Evolutionary conservation across 2,113 vertebrate genomes (phyloP), one percentile per base, ranked within the genome.

Genomic region (Vulpes ferrilata): DNA sequence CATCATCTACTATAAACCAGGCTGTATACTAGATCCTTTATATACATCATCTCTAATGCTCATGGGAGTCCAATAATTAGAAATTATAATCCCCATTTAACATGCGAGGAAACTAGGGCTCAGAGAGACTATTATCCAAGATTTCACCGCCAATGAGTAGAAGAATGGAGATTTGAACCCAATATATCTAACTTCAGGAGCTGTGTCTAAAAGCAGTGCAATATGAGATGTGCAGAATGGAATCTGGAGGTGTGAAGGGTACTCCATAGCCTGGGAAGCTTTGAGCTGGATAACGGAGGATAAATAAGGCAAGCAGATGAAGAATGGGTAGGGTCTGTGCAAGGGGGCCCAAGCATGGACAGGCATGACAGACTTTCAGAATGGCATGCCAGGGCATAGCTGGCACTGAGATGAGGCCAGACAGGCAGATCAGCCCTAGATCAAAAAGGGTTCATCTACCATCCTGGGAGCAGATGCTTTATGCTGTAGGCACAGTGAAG

Each of bases 141-240:
- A 51, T 80, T 78, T 93, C n/a, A 76, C 19, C 79, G 5, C 43
- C 22, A 59, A 32, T 81, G 38, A 74, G 20, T 64, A 67, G 30
- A 55, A 65, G 20, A 91, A 38, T 17, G 86, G 25, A n/a, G 57
- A 96, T 81, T 91, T 88, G 43, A 86, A 92, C 38, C 30, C 62
- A 95, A 35, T 78, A 30, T n/a, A 8, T 62, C 16, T 83, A 60
- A 69, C 32, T 64, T n/a, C 25, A 55, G 35, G 76, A 32, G 5
- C 20, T 88, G 27, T 15, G 55, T n/a, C 48, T n/a, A 30, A 80
- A 80, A 83, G 48, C 27, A 89, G 15, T 23, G 3, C 53, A 38
- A 17, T 59, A 16, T 64, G 62, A 25, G 13, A 10, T 15, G 11
- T 19, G 7, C n/a, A 69, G 11, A 16, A 35, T 7, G 51, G 13